Evolutionary conservation across 2,113 vertebrate genomes (phyloP), one percentile per base, ranked within the genome.

Genomic region (Xenopus borealis): DNA sequence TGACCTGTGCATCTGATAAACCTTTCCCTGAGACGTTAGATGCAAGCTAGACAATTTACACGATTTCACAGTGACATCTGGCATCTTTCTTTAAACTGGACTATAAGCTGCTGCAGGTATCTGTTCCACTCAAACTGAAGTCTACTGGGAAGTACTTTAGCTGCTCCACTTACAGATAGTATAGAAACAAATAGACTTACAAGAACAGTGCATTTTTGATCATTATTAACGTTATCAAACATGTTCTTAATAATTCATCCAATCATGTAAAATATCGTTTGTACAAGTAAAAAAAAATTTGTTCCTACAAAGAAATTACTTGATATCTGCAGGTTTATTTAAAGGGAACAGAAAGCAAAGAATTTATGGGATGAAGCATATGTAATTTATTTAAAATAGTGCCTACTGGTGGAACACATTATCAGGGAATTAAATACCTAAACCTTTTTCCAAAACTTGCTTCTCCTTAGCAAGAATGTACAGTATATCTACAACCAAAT

Each of bases 11-110:
- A 44, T 47, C 12, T 50, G 33, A 69, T n/a, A 18, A 12, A n/a
- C 30, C 18, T 52, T 69, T 53, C 55, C 57, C 33, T 30, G 44
- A 40, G 66, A 69, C 65, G 10, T 46, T 5, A 40, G 46, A 20
- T 40, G 19, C 27, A 55, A 46, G 50, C 59, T 47, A 57, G 33
- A 52, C 47, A 70, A 70, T 70, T 70, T 45, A 18, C 19, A 77
- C 67, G 33, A 77, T 70, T 77, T 77, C 30, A 77, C 74, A 44
- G 59, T 62, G 74, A 70, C 66, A 77, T 77, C 66, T 77, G 74
- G 59, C 69, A 47, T 55, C 33, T 77, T 77, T 47, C 61, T 40
- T 40, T 55, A 10, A 16, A 13, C 16, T 64, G 74, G 62, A 14
- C 23, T 47, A 70, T 46, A 77, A 63, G 52, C 17, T 30, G n/a